phyloP scores from a whole-genome alignment of 2,888 invertebrate species.

The Plemyria rubiginata region DNA sequence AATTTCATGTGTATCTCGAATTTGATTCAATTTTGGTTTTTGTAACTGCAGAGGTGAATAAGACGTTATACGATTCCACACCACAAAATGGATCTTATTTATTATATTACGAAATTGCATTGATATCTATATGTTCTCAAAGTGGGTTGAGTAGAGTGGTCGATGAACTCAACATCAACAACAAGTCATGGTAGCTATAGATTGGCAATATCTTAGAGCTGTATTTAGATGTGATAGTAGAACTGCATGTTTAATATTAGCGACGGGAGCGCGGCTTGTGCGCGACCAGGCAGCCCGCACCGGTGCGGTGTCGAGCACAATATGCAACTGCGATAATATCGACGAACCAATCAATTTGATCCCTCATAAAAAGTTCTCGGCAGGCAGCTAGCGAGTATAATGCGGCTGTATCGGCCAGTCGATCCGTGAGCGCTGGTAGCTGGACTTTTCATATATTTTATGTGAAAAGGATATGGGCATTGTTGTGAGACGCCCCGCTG shows the following conservation, averaged over 20 bases:
- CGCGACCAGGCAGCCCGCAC: constrained; percentile 45
- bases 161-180: neutral
- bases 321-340: constrained; percentile 78
- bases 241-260: constrained; percentile 15
- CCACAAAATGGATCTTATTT: constrained; percentile 57
- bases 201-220: constrained; percentile 50
- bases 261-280: constrained; percentile 46
- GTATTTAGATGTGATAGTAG: constrained; percentile 67
- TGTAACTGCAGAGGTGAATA: constrained; percentile 63
- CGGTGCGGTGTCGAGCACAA: constrained; percentile 55
- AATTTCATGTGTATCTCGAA: constrained; percentile 65
- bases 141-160: neutral
- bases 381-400: constrained; percentile 75
- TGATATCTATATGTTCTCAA: constrained; percentile 18
- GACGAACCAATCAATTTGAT: constrained; percentile 84
- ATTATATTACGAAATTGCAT: constrained; percentile 42
- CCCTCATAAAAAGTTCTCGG: constrained; percentile 83
- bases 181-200: neutral
- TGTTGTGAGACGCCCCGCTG: constrained; percentile 80
- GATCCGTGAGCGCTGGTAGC: constrained; percentile 78
- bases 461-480: constrained; percentile 84
- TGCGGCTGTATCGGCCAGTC: constrained; percentile 73
- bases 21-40: constrained; percentile 68
- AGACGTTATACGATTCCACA: constrained; percentile 64
- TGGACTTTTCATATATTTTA: constrained; percentile 83